Conservation (phyloP, 2,888 invertebrate species). For the Eucera pruinosa region DNA sequence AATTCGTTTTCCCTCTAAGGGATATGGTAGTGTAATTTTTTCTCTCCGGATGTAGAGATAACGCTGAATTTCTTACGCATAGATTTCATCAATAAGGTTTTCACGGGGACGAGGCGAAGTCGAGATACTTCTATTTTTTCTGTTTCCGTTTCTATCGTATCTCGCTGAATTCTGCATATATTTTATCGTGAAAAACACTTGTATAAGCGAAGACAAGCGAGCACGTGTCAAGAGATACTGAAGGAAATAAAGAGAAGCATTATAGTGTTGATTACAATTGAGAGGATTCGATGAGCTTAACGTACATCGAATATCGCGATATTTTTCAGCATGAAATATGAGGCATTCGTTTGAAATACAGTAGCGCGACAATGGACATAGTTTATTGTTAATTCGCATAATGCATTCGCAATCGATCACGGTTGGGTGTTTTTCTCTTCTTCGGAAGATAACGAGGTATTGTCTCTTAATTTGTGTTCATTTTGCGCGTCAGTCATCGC, state of each 20-base stretch:
- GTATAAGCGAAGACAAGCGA: background rate
- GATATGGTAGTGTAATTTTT: slow-evolving; percentile 9
- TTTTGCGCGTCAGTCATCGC: too few species aligned
- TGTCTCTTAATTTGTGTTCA: background rate
- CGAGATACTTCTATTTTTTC: background rate
- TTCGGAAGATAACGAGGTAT: background rate
- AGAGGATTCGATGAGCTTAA: background rate
- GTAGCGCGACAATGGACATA: too few species aligned
- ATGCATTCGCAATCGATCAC: slow-evolving; percentile 6
- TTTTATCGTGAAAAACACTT: slow-evolving; percentile 2
- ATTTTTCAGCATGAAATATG: background rate
- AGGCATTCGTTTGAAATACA: background rate
- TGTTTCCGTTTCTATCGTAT: background rate
- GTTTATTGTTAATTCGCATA: background rate
- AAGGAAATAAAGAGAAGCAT: too few species aligned
- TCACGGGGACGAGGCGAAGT: background rate
- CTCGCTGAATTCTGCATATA: background rate
- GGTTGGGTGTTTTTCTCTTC: background rate
- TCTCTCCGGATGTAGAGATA: slow-evolving; percentile 9
- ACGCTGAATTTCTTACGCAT: background rate
- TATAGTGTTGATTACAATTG: slow-evolving; percentile 1
- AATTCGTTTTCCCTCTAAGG: slow-evolving; percentile 1
- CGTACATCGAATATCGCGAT: background rate
- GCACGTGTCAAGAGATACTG: background rate
- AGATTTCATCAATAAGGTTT: slow-evolving; percentile 40